Base-by-base conservation (phyloP, 2,113 vertebrate genomes). In the Bubalus kerabau region DNA sequence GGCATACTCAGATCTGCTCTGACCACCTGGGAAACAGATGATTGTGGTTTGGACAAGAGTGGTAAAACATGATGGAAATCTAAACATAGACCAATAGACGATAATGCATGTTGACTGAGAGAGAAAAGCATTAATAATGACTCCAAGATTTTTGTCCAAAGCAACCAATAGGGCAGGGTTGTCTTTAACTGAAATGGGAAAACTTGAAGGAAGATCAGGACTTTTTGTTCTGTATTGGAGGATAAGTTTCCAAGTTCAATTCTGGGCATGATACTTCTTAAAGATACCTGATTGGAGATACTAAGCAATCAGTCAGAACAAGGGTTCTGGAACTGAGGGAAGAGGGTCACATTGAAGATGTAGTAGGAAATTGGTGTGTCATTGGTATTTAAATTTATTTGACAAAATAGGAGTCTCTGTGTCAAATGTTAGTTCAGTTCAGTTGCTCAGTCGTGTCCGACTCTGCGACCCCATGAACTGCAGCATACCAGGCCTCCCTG, bases 391-490 rank as follows among this genome's bases (percentile, higher is more conserved):
- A 82, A 71, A 82, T 15, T 71, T 91, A 50, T 57, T 81, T 59
- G 57, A 43, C 50, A 95, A 56, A 24, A 50, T 50, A 14, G 30
- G 11, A 87, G n/a, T 32, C 13, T 81, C 17, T 85, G 13, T 80
- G 30, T 40, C 50, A 67, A 19, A 19, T 19, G 56, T 57, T 21
- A 24, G 56, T 71, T 71, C 64, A 36, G 17, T 36, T 71, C 8
- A 71, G n/a, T 71, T 21, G 32, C 17, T 71, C 17, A 36, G n/a
- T 71, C 2, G 0, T 36, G 64, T 71, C n/a, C 0, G 2, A 36
- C n/a, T 71, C 8, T 21, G 64, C 0, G 0, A 71, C n/a, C 9
- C 17, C n/a, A 5, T 11, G 64, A n/a, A 36, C 4, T 36, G 4
- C 17, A 71, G n/a, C 64, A 36, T 21, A 8, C 17, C n/a, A 71